phyloP scores from a whole-genome alignment of 2,888 invertebrate genomes.

The Ennomos fuscantarius region DNA sequence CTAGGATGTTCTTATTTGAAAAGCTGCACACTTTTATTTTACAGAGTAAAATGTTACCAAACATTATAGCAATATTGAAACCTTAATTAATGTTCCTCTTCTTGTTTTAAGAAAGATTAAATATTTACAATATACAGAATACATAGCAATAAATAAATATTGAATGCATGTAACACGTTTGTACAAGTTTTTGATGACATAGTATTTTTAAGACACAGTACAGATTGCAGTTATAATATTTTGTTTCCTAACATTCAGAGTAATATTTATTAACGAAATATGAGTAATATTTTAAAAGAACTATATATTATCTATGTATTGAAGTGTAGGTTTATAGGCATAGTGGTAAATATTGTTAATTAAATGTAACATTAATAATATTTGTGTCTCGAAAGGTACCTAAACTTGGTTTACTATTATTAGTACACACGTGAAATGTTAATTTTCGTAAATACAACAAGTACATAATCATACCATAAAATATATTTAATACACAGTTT shows the following conservation, averaged over 20 bases:
- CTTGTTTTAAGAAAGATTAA: conserved; percentile 84
- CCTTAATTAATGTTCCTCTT: conserved; percentile 85
- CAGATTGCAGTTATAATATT: conserved; percentile 81
- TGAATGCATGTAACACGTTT: conserved; percentile 81
- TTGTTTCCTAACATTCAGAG: conserved; percentile 86
- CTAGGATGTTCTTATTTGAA: conserved; percentile 81
- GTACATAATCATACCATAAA: no score
- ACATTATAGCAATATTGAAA: conserved; percentile 77
- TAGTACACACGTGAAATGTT: no score
- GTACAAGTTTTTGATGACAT: conserved; percentile 84
- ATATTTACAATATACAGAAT: conserved; percentile 84
- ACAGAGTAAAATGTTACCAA: conserved; percentile 80
- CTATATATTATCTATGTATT: conserved; percentile 86
- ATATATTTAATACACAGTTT: no score
- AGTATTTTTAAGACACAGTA: conserved; percentile 79
- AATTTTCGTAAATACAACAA: no score
- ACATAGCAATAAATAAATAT: conserved; percentile 83
- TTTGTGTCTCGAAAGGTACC: conserved; percentile 52
- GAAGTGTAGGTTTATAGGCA: conserved; percentile 84
- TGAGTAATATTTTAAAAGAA: conserved; percentile 74
- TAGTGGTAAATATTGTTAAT: conserved; percentile 67
- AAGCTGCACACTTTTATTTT: conserved; percentile 82
- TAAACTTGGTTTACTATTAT: not conserved
- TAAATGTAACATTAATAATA: conserved; percentile 67
- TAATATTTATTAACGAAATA: conserved; percentile 84